Base-by-base conservation (phyloP, 2,888 invertebrate species). In the Ctena decussata region DNA sequence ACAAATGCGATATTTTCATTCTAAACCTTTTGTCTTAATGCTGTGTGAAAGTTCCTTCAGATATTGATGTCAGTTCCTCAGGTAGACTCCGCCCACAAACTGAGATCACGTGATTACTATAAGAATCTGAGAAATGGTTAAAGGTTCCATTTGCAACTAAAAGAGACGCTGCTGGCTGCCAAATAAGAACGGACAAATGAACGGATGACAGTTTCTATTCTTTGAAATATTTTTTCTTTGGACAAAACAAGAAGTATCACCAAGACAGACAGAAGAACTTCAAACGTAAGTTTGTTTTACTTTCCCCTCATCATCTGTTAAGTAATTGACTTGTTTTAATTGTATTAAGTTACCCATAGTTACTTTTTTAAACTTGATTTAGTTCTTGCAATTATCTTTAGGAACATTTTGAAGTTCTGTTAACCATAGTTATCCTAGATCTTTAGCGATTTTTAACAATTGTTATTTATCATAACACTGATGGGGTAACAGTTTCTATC, bases 1-100 rank as follows among this genome's bases (percentile, higher is more conserved):
- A 65, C 65, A 65, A 65, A 65, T 65, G 65, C 65, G 65, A 65
- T 65, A 65, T 65, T 65, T 65, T 65, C 65, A 65, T 65, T 65
- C 24, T 24, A 1, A 11, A 35, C 21, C 18, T 35, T 65, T 65
- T 65, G 65, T 65, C 65, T 65, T 65, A 65, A 65, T 65, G 24
- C 21, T 65, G 18, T 32, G 65, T 65, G 65, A 65, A 65, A 65
- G 21, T 65, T 24, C 35, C 18, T 30, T 27, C 35, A 27, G 35
- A 32, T 65, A 65, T 65, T 65, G 65, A 65, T 35, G 65, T 12
- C 18, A 1, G 24, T 2, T 65, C 35, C 35, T 65, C 65, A 65
- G 65, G 65, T 65, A 35, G 5, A 21, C 65, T 24, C 65, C 65
- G 65, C 65, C 65, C 65, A 65, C 57, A 35, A 57, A 21, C 27